phyloP scores from a whole-genome alignment of 2,113 vertebrate species.

The Lagenorhynchus albirostris region DNA sequence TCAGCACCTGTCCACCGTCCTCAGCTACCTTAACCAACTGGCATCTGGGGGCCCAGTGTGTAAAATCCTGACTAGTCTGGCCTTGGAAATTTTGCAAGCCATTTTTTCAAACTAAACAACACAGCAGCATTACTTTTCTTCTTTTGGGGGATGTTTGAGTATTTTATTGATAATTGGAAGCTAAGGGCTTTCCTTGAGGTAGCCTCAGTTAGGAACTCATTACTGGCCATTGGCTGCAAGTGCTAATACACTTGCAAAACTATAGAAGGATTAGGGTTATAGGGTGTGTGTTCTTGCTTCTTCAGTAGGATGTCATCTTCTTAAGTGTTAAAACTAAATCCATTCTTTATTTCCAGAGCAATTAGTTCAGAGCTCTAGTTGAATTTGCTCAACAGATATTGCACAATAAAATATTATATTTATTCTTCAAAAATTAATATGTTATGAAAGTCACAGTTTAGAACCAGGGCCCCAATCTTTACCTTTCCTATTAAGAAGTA shows the following conservation, averaged over 20 bases:
- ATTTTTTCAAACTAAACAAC: not conserved
- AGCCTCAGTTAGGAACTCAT: not conserved
- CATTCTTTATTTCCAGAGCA: not conserved
- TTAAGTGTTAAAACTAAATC: conserved; percentile 18
- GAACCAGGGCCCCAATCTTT: conserved; percentile 56
- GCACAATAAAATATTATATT: not conserved
- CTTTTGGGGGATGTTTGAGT: not conserved
- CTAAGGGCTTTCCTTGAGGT: not conserved
- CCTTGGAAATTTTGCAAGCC: not conserved
- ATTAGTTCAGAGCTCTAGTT: not conserved
- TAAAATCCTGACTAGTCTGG: not conserved
- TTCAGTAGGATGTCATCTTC: not conserved
- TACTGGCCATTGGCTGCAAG: not conserved
- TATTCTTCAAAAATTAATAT: conserved; percentile 23
- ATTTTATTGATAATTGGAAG: not conserved
- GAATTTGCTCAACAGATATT: conserved; percentile 3
- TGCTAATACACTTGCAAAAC: not conserved
- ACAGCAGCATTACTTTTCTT: not conserved
- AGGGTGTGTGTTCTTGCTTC: not conserved
- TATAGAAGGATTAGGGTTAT: not conserved
- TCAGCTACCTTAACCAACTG: not conserved
- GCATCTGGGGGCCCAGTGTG: not conserved
- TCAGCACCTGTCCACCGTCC: not conserved
- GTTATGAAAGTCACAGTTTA: conserved; percentile 7
- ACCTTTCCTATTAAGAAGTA: conserved; percentile 99